Evolutionary conservation across 2,797 vertebrate species (phyloP).

Genomic region (Melanotaenia pygmaea): DNA sequence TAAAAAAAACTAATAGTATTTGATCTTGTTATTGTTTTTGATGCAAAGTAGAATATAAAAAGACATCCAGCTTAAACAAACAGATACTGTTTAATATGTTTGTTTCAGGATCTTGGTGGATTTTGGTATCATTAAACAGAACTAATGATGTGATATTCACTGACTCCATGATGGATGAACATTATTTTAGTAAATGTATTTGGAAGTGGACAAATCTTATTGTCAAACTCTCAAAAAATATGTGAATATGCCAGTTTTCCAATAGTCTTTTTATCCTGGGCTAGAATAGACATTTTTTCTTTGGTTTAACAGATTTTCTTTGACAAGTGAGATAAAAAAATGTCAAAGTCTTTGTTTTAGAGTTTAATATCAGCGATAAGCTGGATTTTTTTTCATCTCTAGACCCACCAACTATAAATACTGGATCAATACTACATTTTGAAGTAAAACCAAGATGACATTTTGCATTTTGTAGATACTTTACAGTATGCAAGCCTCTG

Average conservation of each 20-base stretch:
- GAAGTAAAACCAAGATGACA: constrained; percentile 25
- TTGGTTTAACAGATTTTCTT: background rate
- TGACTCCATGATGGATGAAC: background rate
- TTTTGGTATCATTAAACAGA: background rate
- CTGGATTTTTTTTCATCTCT: constrained; percentile 22
- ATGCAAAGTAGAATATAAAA: no score
- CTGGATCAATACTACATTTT: constrained; percentile 26
- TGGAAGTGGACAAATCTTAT: background rate
- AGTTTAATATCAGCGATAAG: constrained; percentile 19
- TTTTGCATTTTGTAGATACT: constrained; percentile 18
- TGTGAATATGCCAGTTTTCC: no score
- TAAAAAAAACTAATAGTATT: no score
- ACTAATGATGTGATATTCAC: background rate
- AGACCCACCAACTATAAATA: background rate
- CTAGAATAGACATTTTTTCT: background rate
- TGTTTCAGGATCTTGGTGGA: no score
- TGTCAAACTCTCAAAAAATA: background rate
- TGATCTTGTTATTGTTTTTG: no score
- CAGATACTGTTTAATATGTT: no score
- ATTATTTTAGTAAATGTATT: no score
- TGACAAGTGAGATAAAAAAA: background rate
- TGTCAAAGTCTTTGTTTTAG: background rate
- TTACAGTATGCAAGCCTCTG: background rate
- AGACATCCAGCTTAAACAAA: no score
- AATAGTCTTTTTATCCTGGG: no score